Conservation (phyloP, 2,888 invertebrate genomes). For the Steromphala cineraria region DNA sequence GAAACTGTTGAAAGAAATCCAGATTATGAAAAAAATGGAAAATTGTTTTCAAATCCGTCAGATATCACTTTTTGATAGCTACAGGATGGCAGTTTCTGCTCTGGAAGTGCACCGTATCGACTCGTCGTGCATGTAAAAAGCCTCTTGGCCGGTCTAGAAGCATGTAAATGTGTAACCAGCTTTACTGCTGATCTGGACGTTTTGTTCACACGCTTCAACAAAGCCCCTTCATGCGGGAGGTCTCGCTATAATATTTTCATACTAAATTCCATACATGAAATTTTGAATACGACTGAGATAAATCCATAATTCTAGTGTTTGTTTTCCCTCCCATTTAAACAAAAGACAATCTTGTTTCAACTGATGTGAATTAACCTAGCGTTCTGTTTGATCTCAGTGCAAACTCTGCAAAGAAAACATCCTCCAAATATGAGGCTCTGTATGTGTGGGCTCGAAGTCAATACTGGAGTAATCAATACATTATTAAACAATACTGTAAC, state of each 20-base stretch:
- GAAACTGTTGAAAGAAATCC: no score
- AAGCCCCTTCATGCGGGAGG: constrained; percentile 10
- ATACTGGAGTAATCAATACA: no score
- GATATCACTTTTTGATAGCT: no score
- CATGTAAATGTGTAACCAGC: constrained; percentile 1
- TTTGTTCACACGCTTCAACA: constrained; percentile 13
- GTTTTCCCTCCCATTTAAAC: background rate
- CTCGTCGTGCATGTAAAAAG: no score
- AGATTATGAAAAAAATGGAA: no score
- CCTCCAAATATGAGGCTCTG: background rate
- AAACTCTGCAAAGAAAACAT: background rate
- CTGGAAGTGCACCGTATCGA: no score
- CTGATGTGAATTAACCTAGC: constrained; percentile 15
- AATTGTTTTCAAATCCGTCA: no score
- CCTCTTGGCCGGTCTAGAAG: background rate
- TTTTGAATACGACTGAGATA: constrained; percentile 13
- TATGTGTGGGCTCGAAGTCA: no score
- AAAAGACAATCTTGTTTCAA: constrained; percentile 17
- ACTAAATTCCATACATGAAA: constrained; percentile 17
- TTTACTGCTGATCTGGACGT: background rate
- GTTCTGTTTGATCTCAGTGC: constrained; percentile 10
- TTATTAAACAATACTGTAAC: no score
- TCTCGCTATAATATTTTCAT: constrained; percentile 13
- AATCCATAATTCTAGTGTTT: constrained; percentile 7
- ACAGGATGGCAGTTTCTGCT: no score